A percentile compares a stretch with the other conserved stretches of the same genome.
These are phyloP conservation scores for Penelope pileata DNA, from an alignment of 2,113 vertebrate species.

Conservation along the genomic window DNA sequence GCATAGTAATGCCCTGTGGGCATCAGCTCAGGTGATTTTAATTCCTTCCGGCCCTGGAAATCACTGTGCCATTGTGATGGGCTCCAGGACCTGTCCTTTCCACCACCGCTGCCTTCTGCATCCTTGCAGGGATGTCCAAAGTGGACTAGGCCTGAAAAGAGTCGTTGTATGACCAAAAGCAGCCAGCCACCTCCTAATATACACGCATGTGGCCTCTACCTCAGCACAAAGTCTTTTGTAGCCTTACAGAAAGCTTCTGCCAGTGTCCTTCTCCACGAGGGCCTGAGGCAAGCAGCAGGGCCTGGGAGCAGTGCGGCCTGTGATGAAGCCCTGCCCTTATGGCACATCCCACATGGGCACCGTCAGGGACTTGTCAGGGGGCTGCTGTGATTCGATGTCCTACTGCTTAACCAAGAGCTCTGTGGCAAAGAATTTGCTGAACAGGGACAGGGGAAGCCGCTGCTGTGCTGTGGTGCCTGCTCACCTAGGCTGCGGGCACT, in stretches of 20 bases:
- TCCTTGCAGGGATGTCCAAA: background rate
- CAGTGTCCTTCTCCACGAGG: background rate
- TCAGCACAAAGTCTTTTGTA: background rate
- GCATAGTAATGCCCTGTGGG: background rate
- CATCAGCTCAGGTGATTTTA: background rate
- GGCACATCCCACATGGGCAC: background rate
- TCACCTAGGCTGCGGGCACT: background rate
- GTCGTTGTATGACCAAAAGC: fast-evolving
- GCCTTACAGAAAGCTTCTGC: background rate
- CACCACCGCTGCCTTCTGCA: background rate
- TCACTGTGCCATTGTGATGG: background rate
- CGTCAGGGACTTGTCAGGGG: fast-evolving
- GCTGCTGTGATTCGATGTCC: background rate
- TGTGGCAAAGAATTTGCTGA: background rate
- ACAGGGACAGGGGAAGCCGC: background rate
- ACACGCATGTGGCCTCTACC: background rate
- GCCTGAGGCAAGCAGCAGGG: background rate
- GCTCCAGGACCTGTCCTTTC: background rate
- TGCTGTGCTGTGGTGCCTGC: background rate
- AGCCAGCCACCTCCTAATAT: background rate
- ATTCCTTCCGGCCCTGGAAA: background rate
- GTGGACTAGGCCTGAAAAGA: background rate
- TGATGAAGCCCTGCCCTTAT: background rate
- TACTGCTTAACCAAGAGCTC: background rate
- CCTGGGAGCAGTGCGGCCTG: background rate